Conservation (phyloP, 2,888 invertebrate genomes). For the Apomyelois bistriatella region DNA sequence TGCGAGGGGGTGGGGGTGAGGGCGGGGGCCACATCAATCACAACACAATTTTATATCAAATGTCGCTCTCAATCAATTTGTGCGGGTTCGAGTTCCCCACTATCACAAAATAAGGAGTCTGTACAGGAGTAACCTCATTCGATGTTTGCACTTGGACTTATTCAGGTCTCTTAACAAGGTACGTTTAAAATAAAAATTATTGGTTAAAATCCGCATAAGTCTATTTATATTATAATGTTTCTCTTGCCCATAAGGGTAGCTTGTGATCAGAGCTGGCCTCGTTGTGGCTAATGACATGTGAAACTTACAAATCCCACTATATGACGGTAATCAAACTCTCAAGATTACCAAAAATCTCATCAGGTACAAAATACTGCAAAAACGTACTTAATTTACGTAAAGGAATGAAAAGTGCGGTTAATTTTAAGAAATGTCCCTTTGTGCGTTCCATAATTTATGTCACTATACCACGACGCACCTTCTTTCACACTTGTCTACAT, state of each 20-base stretch:
- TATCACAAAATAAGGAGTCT: slow-evolving; percentile 14
- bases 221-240: too few species aligned
- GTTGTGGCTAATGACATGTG: too few species aligned
- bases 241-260: too few species aligned
- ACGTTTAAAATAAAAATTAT: too few species aligned
- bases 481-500: slow-evolving; percentile 34
- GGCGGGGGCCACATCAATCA: slow-evolving; percentile 76
- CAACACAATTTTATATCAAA: slow-evolving; percentile 80
- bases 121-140: neutral
- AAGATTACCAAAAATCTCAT: too few species aligned
- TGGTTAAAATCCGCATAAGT: too few species aligned
- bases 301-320: too few species aligned
- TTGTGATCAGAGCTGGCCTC: too few species aligned
- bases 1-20: slow-evolving; percentile 55
- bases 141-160: too few species aligned
- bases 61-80: slow-evolving; percentile 80
- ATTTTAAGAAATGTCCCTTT: neutral
- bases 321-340: too few species aligned
- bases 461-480: slow-evolving; percentile 49
- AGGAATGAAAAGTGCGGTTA: neutral
- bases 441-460: slow-evolving; percentile 8
- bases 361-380: too few species aligned
- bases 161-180: too few species aligned
- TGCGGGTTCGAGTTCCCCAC: slow-evolving; percentile 69
- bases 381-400: neutral